A percentile compares a stretch with the other conserved stretches of the same genome.
phyloP scores from a whole-genome alignment of 1,140 invertebrate genomes.

The Tetramorium simillimum region DNA sequence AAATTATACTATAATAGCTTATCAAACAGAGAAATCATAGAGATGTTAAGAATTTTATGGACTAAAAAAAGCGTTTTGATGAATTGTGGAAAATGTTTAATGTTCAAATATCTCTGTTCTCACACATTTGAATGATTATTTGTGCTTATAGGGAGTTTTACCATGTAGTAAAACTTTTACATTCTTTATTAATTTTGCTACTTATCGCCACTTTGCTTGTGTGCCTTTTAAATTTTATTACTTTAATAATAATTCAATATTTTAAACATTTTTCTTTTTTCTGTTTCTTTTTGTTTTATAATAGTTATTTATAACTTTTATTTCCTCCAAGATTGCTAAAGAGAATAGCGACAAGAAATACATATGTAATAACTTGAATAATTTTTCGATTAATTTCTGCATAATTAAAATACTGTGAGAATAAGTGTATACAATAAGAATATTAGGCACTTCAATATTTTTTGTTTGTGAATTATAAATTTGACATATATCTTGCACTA shows the following conservation, averaged over 20 bases:
- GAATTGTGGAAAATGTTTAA: constrained; percentile 28
- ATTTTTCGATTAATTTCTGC: constrained; percentile 2
- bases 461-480: constrained; percentile 18
- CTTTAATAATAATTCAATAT: constrained; percentile 26
- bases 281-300: constrained; percentile 12
- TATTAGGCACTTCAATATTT: background rate
- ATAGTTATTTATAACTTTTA: background rate
- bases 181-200: constrained; percentile 25
- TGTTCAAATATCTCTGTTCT: constrained; percentile 8
- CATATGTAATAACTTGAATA: background rate
- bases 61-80: constrained; percentile 23
- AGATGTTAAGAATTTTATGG: constrained; percentile 41
- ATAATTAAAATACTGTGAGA: constrained; percentile 9
- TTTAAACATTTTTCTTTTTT: constrained; percentile 33
- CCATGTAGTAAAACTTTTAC: background rate
- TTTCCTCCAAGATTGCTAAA: background rate
- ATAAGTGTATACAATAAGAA: background rate
- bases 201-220: constrained; percentile 11
- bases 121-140: constrained; percentile 18
- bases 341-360: constrained; percentile 5
- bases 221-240: constrained; percentile 48
- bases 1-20: constrained; percentile 11
- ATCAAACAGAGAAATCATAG: constrained; percentile 37
- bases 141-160: constrained; percentile 33
- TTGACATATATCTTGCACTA: too few relatives aligned